phyloP scores from a whole-genome alignment of 2,797 vertebrate genomes.

The Sebastes diaconus region DNA sequence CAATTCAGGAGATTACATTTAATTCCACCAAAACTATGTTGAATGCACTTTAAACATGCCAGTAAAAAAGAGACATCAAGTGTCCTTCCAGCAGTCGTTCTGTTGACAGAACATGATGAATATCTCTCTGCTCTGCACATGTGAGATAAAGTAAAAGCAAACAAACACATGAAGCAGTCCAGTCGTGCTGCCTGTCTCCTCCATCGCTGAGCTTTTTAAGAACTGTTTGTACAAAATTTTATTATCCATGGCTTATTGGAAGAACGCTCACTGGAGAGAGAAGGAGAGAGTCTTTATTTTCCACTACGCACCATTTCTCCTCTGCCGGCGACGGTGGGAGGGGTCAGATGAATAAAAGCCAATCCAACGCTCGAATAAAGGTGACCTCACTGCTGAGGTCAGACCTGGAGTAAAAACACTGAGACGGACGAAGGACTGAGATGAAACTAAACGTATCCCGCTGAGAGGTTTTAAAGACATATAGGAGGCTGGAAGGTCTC shows the following conservation, averaged over 20 bases:
- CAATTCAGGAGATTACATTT: not conserved
- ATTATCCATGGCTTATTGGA: slow-evolving; percentile 82
- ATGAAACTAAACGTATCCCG: not conserved
- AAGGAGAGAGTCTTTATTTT: slow-evolving; percentile 62
- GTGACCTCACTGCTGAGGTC: slow-evolving; percentile 44
- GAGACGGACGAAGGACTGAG: not conserved
- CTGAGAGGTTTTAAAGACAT: not conserved
- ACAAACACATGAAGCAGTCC: not conserved
- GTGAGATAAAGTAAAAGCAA: not conserved
- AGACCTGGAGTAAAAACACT: not conserved
- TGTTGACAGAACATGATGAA: not conserved
- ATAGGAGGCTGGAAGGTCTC: not conserved
- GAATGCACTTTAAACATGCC: not conserved
- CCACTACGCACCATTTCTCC: slow-evolving; percentile 79
- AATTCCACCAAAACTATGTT: not conserved
- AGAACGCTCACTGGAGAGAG: slow-evolving; percentile 45
- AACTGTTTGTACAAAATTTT: slow-evolving; percentile 84
- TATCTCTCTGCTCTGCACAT: not conserved
- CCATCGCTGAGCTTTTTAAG: slow-evolving; percentile 84
- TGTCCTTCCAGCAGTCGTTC: not conserved
- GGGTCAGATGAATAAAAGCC: slow-evolving; percentile 71
- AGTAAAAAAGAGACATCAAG: not conserved
- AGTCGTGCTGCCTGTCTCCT: slow-evolving; percentile 67
- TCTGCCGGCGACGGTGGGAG: slow-evolving; percentile 64
- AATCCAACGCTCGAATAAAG: slow-evolving; percentile 36